Conservation (phyloP, 2,797 vertebrate genomes). For the Balearica regulorum region DNA sequence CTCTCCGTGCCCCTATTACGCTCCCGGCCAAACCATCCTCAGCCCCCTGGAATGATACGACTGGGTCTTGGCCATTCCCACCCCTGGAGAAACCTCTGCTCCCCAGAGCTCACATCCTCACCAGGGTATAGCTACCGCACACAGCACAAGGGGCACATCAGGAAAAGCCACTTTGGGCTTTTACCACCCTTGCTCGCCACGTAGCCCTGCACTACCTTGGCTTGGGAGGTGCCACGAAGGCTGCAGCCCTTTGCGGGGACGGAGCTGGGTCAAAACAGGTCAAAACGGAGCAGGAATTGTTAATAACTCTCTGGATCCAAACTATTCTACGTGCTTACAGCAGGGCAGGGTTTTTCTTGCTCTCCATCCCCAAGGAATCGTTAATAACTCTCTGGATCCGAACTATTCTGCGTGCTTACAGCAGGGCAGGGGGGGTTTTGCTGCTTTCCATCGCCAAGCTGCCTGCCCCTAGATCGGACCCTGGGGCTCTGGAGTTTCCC, state of each 20-base stretch:
- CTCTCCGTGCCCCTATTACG: accelerated
- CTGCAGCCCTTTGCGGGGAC: accelerated
- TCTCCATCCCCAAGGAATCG: accelerated
- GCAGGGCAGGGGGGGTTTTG: accelerated
- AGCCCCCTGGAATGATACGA: accelerated
- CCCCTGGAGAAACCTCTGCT: background rate
- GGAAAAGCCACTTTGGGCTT: accelerated
- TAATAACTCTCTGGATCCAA: accelerated
- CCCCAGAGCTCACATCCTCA: background rate
- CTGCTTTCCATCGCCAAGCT: background rate
- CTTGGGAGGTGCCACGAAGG: accelerated
- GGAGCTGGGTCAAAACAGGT: accelerated
- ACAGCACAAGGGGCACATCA: too few relatives aligned
- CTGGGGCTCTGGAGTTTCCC: background rate
- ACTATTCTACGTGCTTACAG: accelerated
- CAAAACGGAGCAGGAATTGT: background rate
- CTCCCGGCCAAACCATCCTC: background rate
- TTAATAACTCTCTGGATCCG: accelerated
- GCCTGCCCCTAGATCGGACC: background rate
- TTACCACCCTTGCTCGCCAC: accelerated
- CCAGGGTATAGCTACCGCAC: accelerated
- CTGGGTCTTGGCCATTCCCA: background rate
- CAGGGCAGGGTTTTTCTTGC: background rate
- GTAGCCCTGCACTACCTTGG: accelerated
- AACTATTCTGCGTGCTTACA: accelerated